These are phyloP conservation scores for Dinothrombium tinctorium DNA, from an alignment of 1,140 invertebrate genomes.

Conservation along the genomic window DNA sequence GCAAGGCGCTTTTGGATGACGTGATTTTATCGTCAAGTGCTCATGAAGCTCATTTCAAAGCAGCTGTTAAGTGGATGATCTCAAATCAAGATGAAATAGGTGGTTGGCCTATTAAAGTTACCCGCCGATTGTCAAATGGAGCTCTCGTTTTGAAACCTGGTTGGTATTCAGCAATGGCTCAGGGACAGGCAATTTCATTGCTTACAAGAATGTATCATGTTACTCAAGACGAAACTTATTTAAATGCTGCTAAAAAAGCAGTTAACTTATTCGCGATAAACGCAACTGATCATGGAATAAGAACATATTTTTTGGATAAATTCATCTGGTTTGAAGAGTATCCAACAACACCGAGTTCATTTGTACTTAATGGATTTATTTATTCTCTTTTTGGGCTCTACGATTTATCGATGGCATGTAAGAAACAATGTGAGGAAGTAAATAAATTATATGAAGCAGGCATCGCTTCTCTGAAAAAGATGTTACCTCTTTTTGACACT, in stretches of 20 bases:
- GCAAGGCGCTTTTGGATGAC: constrained; percentile 52
- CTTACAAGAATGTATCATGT: constrained; percentile 63
- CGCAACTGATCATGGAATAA: constrained; percentile 43
- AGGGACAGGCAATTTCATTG: constrained; percentile 85
- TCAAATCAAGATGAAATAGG: constrained; percentile 56
- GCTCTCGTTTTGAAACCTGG: constrained; percentile 53
- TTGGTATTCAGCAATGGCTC: constrained; percentile 94
- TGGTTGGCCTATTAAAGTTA: constrained; percentile 70
- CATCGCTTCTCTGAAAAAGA: constrained; percentile 60
- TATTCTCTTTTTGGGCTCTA: constrained; percentile 89
- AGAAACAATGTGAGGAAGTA: constrained; percentile 30
- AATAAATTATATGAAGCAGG: constrained; percentile 55
- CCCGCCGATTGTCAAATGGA: constrained; percentile 40
- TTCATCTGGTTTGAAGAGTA: constrained; percentile 93
- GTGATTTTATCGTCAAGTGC: constrained; percentile 53
- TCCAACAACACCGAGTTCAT: constrained; percentile 75
- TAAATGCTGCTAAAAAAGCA: constrained; percentile 52
- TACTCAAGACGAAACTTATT: constrained; percentile 45
- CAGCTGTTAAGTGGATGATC: constrained; percentile 79
- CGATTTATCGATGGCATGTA: constrained; percentile 49
- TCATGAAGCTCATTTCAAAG: constrained; percentile 68
- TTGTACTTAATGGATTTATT: constrained; percentile 96
- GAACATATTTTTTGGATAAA: constrained; percentile 53
- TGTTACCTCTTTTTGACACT: constrained; percentile 79
- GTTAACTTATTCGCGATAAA: constrained; percentile 50